Percentiles rank a stretch among this genome's conserved stretches.
Evolutionary conservation across 2,888 invertebrate species (phyloP).

Genomic region (Beris morrisii): DNA sequence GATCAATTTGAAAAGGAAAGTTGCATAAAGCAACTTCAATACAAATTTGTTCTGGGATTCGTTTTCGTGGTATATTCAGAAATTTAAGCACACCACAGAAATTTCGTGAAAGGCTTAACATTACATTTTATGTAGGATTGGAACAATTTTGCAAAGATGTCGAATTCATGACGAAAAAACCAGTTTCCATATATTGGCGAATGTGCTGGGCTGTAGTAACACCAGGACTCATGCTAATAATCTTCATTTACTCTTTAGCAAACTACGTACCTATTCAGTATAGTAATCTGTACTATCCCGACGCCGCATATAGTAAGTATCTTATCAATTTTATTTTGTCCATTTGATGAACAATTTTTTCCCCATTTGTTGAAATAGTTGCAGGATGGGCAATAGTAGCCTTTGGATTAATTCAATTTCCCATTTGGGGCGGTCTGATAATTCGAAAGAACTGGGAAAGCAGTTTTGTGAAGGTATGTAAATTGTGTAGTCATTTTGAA

Average conservation of each 20-base stretch:
- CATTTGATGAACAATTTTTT: not conserved
- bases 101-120: too few species aligned
- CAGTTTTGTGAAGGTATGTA: constrained; percentile 1
- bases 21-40: too few species aligned
- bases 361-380: constrained; percentile 47
- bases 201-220: constrained; percentile 74
- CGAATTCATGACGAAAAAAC: constrained; percentile 74
- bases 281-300: constrained; percentile 62
- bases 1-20: too few species aligned
- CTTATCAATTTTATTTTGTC: not conserved
- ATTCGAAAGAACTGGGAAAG: constrained; percentile 12
- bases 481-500: too few species aligned
- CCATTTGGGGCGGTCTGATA: constrained; percentile 54
- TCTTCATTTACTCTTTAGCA: constrained; percentile 69
- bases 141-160: constrained; percentile 69
- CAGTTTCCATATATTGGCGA: constrained; percentile 72
- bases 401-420: constrained; percentile 59
- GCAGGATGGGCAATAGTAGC: constrained; percentile 60
- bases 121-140: constrained; percentile 54
- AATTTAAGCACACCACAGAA: too few species aligned
- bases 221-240: constrained; percentile 67
- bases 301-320: constrained; percentile 60
- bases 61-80: too few species aligned
- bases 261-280: constrained; percentile 64
- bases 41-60: too few species aligned